A percentile compares a stretch with the other conserved stretches of the same genome.
Conservation (phyloP, 1,140 invertebrate genomes). For the Formica exsecta region DNA sequence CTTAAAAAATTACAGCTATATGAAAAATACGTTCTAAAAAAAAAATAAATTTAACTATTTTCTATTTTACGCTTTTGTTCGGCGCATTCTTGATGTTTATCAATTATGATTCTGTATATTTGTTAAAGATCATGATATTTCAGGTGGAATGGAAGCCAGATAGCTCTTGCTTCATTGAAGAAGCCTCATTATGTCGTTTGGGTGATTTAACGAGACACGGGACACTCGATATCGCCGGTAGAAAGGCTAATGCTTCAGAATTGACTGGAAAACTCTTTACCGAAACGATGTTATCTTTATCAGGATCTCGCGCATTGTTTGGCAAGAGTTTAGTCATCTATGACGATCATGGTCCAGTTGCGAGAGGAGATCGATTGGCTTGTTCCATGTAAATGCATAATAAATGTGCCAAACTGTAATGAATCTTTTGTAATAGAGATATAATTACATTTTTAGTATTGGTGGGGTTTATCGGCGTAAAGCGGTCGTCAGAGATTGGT, state of each 20-base stretch:
- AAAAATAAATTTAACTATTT: background rate
- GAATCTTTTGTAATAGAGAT: conserved; percentile 14
- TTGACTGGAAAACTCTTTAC: conserved; percentile 93
- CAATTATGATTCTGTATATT: background rate
- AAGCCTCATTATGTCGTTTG: conserved; percentile 89
- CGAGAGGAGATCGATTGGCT: conserved; percentile 94
- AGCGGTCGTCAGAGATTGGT: conserved; percentile 95
- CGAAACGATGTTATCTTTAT: conserved; percentile 92
- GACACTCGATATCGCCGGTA: conserved; percentile 91
- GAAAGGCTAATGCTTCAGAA: conserved; percentile 88
- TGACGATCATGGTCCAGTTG: conserved; percentile 94
- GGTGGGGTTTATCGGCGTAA: conserved; percentile 92
- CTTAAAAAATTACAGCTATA: background rate
- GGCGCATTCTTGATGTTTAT: background rate
- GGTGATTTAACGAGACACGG: conserved; percentile 92
- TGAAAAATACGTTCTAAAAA: background rate
- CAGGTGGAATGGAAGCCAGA: conserved; percentile 85
- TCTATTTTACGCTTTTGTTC: background rate
- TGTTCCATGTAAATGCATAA: conserved; percentile 92
- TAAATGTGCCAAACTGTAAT: background rate
- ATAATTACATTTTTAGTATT: conserved; percentile 87
- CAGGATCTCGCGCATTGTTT: conserved; percentile 91
- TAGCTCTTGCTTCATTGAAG: conserved; percentile 85
- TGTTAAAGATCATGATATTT: conserved; percentile 34
- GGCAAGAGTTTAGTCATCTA: conserved; percentile 95